Conservation (phyloP, 2,888 invertebrate genomes). For the Hydrotaea cyrtoneurina region DNA sequence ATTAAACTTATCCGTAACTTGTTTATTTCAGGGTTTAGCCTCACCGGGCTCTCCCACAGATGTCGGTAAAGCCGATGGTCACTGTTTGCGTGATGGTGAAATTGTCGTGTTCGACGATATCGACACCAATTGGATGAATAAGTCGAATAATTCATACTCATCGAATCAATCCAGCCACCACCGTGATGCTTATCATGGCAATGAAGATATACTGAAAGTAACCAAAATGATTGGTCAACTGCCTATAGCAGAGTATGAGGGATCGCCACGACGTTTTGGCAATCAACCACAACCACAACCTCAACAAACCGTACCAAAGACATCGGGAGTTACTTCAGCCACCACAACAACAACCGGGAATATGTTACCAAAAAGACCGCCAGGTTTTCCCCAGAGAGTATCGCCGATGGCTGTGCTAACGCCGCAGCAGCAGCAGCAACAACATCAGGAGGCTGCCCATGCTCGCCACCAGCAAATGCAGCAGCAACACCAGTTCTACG, state of each 20-base stretch:
- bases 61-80: conserved; percentile 77
- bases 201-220: conserved; percentile 79
- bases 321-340: conserved; percentile 79
- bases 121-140: conserved; percentile 72
- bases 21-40: conserved; percentile 70
- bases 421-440: conserved; percentile 62
- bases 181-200: conserved; percentile 66
- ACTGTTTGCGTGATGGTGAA: conserved; percentile 87
- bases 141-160: conserved; percentile 63
- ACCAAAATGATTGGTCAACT: conserved; percentile 81
- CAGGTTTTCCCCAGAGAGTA: conserved; percentile 89
- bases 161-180: conserved; percentile 54
- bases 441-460: conserved; percentile 66
- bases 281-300: conserved; percentile 70
- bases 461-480: conserved; percentile 64
- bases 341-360: conserved; percentile 37
- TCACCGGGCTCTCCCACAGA: conserved; percentile 80
- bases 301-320: conserved; percentile 23
- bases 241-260: conserved; percentile 96
- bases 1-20: no score
- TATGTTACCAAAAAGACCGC: conserved; percentile 87
- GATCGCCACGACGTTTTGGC: conserved; percentile 93
- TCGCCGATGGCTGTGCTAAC: conserved; percentile 71
- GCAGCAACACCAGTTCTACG: conserved; percentile 64
- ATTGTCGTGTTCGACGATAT: conserved; percentile 88